A percentile compares a stretch with the other conserved stretches of the same genome.
Evolutionary conservation across 2,797 vertebrate genomes (phyloP).

Genomic region (Cephalopachus bancanus): DNA sequence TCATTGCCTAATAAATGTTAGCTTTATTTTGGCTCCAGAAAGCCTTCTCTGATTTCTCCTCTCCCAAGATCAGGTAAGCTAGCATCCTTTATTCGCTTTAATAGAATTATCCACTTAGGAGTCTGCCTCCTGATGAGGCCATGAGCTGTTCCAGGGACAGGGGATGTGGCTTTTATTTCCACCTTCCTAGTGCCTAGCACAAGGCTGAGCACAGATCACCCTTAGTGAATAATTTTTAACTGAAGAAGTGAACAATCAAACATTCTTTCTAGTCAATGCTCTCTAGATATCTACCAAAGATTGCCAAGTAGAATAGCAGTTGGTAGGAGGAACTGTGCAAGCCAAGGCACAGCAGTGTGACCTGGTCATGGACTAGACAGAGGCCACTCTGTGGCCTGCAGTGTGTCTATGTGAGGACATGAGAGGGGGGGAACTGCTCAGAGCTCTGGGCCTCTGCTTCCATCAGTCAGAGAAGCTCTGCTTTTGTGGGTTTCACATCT

Average conservation of each 20-base stretch:
- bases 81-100: background rate
- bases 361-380: background rate
- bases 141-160: background rate
- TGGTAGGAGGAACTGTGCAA: background rate
- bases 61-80: background rate
- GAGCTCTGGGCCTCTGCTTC: fast-evolving
- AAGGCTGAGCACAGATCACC: background rate
- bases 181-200: background rate
- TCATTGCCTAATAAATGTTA: background rate
- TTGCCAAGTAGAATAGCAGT: background rate
- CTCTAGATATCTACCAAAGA: background rate
- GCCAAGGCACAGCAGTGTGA: background rate
- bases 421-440: fast-evolving
- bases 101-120: background rate
- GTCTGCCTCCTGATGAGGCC: background rate
- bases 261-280: background rate
- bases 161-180: background rate
- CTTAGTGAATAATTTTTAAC: background rate
- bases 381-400: background rate
- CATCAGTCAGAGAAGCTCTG: background rate
- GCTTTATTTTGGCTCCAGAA: slow-evolving; percentile 35
- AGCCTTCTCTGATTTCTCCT: slow-evolving; percentile 9
- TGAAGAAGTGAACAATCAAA: background rate
- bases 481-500: background rate
- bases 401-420: fast-evolving